Evolutionary conservation across 2,113 vertebrate species (phyloP).

Genomic region (Natator depressus): DNA sequence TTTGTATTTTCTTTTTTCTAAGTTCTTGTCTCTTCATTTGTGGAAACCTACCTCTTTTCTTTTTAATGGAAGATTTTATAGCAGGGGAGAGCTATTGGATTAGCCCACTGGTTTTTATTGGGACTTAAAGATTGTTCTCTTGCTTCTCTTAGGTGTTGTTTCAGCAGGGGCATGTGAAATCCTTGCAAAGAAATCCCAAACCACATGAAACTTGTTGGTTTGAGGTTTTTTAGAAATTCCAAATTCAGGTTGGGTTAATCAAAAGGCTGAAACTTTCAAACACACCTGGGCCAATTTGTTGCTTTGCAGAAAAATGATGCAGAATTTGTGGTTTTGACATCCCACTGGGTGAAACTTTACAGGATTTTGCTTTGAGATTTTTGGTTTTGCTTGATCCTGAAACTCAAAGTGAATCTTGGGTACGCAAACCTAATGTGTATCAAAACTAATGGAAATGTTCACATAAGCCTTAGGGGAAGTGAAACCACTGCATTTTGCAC

Average conservation of each 20-base stretch:
- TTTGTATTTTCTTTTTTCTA: background rate
- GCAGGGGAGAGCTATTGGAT: background rate
- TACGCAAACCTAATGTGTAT: background rate
- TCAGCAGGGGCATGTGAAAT: fast-evolving
- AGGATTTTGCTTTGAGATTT: background rate
- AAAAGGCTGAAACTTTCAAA: background rate
- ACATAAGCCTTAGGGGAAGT: background rate
- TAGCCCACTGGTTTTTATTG: background rate
- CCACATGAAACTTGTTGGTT: background rate
- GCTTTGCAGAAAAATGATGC: background rate
- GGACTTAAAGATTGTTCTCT: background rate
- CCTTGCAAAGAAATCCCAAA: background rate
- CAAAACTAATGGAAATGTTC: constrained; percentile 8
- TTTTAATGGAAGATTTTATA: background rate
- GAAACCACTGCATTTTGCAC: background rate
- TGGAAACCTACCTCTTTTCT: background rate
- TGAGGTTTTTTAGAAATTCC: background rate
- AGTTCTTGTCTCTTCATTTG: background rate
- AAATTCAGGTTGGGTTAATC: background rate
- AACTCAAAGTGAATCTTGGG: background rate
- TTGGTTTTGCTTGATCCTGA: background rate
- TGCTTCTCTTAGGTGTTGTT: background rate
- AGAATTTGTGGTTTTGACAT: constrained; percentile 13
- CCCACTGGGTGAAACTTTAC: background rate
- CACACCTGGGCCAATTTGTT: background rate